Evolutionary conservation across 2,888 invertebrate genomes (phyloP).

Genomic region (Lissocephala sabroskyi): DNA sequence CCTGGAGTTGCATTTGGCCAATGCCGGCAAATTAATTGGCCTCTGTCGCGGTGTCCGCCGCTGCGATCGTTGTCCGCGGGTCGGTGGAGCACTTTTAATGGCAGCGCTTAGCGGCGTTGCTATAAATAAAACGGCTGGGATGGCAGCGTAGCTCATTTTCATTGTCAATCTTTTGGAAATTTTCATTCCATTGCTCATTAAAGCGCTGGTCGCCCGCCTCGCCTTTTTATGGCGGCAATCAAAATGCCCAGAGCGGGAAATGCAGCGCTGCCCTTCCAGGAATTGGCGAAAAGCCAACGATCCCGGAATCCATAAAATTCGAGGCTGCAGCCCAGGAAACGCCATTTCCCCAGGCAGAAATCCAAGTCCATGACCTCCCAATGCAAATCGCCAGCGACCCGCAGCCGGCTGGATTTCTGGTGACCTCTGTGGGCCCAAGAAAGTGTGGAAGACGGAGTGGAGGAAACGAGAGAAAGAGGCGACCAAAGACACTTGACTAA

Average conservation of each 20-base stretch:
- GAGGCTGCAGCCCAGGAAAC: slow-evolving; percentile 48
- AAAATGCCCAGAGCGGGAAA: slow-evolving; percentile 31
- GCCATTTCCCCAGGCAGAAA: slow-evolving; percentile 9
- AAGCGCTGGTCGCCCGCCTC: slow-evolving; percentile 22
- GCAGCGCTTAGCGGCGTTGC: slow-evolving; percentile 58
- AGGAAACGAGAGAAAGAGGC: slow-evolving; percentile 11
- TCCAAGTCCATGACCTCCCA: background rate
- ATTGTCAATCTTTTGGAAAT: slow-evolving; percentile 58
- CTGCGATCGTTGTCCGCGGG: slow-evolving; percentile 9
- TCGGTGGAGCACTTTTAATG: slow-evolving; percentile 46
- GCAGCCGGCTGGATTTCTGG: no score
- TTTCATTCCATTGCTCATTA: slow-evolving; percentile 44
- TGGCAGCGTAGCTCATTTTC: slow-evolving; percentile 49
- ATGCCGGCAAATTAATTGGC: slow-evolving; percentile 61
- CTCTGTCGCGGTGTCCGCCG: slow-evolving; percentile 6
- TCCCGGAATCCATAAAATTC: slow-evolving; percentile 46
- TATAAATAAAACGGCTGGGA: slow-evolving; percentile 49
- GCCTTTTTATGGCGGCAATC: slow-evolving; percentile 54
- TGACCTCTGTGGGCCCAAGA: no score
- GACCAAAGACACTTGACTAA: slow-evolving; percentile 33
- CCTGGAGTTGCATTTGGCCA: slow-evolving; percentile 38
- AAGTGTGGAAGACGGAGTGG: slow-evolving; percentile 3
- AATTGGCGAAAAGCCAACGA: slow-evolving; percentile 36
- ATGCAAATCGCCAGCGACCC: no score
- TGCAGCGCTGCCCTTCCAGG: slow-evolving; percentile 25